phyloP scores from a whole-genome alignment of 2,888 invertebrate species.

The Lamellibrachia satsuma region DNA sequence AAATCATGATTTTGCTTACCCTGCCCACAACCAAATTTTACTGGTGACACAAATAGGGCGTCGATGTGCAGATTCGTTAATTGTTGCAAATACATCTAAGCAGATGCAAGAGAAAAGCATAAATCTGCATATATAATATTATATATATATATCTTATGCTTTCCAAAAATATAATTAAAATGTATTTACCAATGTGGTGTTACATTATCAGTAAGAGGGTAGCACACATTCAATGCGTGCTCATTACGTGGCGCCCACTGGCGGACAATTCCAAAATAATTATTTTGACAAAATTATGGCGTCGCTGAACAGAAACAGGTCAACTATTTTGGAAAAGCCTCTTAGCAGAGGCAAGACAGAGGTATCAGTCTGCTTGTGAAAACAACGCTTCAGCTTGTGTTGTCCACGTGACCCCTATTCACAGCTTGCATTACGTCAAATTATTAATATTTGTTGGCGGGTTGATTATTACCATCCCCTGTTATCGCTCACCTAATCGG shows the following conservation, averaged over 20 bases:
- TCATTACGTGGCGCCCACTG: background rate
- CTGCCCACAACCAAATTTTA: no score
- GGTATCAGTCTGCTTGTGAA: conserved; percentile 27
- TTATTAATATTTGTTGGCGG: conserved; percentile 25
- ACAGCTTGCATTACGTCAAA: conserved; percentile 21
- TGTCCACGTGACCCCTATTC: background rate
- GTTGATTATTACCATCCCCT: background rate
- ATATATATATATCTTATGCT: no score
- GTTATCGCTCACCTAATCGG: background rate
- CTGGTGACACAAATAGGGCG: no score
- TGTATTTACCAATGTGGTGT: no score
- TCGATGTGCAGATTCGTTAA: no score
- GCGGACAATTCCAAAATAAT: background rate
- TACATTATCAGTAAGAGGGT: no score
- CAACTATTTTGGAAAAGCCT: conserved; percentile 40
- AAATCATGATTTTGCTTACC: no score
- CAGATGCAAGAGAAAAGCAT: no score
- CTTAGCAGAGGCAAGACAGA: conserved; percentile 42
- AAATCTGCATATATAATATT: no score
- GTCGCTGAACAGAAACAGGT: conserved; percentile 25
- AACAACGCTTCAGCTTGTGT: background rate
- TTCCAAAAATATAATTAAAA: no score
- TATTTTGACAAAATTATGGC: background rate
- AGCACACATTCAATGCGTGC: no score
- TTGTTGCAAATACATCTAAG: no score